phyloP scores from a whole-genome alignment of 2,888 invertebrate species.

The Xestia sexstrigata region DNA sequence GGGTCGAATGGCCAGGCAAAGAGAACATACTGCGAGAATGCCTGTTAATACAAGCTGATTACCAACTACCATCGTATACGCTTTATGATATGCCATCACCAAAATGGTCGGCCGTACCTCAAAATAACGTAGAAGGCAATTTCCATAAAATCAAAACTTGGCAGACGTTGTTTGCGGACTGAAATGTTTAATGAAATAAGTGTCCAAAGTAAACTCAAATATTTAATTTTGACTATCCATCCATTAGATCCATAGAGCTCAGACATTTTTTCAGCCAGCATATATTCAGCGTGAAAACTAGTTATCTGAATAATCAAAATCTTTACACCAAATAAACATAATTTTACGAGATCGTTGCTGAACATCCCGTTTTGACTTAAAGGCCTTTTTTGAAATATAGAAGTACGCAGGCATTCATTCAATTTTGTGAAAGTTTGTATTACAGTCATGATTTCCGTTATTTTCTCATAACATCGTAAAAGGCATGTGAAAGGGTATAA shows the following conservation, averaged over 20 bases:
- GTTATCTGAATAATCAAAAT: background rate
- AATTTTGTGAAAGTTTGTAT: constrained; percentile 21
- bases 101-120: background rate
- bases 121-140: background rate
- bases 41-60: background rate
- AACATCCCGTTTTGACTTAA: background rate
- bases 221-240: background rate
- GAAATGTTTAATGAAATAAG: constrained; percentile 5
- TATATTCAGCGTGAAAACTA: background rate
- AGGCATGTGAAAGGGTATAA: constrained; percentile 22
- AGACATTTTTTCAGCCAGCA: background rate
- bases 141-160: background rate
- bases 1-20: constrained; percentile 6
- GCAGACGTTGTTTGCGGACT: background rate
- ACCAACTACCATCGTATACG: background rate
- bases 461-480: background rate
- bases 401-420: background rate
- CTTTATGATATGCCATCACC: background rate
- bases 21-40: background rate
- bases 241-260: background rate
- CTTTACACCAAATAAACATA: background rate
- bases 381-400: background rate
- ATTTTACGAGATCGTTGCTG: background rate
- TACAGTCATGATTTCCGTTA: constrained; percentile 5
- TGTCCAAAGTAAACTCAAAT: background rate